A percentile compares a stretch with the other conserved stretches of the same genome.
Conservation (phyloP, 2,113 vertebrate genomes). For the Gnathonemus longibarbis region DNA sequence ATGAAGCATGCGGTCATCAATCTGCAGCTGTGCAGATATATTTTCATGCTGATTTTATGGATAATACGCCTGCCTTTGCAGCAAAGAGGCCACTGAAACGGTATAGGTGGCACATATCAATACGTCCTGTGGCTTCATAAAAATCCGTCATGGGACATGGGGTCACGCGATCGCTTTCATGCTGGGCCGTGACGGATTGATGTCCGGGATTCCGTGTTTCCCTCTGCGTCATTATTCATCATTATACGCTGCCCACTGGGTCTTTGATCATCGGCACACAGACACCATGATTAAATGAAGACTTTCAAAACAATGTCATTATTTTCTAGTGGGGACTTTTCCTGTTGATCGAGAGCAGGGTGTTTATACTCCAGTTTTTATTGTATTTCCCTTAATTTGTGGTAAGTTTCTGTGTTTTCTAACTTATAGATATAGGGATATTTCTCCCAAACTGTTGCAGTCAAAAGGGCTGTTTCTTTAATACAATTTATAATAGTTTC, state of each 20-base stretch:
- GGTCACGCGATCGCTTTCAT: not conserved
- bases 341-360: not conserved
- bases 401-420: not conserved
- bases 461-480: not conserved
- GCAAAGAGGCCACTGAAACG: slow-evolving; percentile 3
- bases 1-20: not conserved
- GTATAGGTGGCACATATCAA: not conserved
- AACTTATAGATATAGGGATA: not conserved
- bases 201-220: not conserved
- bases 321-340: not conserved
- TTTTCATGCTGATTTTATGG: slow-evolving; percentile 18
- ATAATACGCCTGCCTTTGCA: not conserved
- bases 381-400: not conserved
- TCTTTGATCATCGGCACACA: not conserved
- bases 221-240: not conserved
- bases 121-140: not conserved
- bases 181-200: not conserved
- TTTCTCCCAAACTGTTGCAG: not conserved
- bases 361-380: not conserved
- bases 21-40: not conserved
- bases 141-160: not conserved
- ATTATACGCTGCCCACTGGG: not conserved
- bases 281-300: not conserved
- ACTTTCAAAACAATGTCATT: not conserved
- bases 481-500: not conserved